These are phyloP conservation scores for Cotesia chilonis DNA, from an alignment of 1,140 invertebrate species.

Conservation along the genomic window DNA sequence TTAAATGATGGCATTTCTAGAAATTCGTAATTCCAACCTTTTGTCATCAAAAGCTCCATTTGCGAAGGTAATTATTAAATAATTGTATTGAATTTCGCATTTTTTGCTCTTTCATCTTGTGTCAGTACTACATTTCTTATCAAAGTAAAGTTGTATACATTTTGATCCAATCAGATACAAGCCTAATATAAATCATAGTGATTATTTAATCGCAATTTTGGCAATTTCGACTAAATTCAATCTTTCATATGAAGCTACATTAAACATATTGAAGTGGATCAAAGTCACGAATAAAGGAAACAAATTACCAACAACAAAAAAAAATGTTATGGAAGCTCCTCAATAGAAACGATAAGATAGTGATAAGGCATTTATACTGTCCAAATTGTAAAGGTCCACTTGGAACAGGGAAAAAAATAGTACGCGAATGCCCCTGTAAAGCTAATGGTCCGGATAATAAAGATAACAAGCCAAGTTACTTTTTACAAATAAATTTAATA, in stretches of 20 bases:
- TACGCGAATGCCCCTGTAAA: conserved; percentile 21
- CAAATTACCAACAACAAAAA: conserved; percentile 31
- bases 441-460: conserved; percentile 21
- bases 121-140: too few relatives aligned
- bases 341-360: conserved; percentile 8
- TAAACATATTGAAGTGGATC: neutral
- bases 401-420: conserved; percentile 15
- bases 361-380: conserved; percentile 21
- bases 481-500: conserved; percentile 20
- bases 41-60: too few relatives aligned
- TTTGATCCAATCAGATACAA: neutral
- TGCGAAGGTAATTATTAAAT: too few relatives aligned
- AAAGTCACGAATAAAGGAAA: neutral
- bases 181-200: neutral
- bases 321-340: conserved; percentile 24
- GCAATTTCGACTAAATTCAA: neutral
- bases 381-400: conserved; percentile 14
- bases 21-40: too few relatives aligned
- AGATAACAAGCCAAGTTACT: conserved; percentile 12
- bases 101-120: too few relatives aligned
- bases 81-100: too few relatives aligned
- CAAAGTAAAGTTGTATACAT: too few relatives aligned
- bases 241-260: neutral
- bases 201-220: neutral
- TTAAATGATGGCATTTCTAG: too few relatives aligned